A percentile compares a stretch with the other conserved stretches of the same genome.
These are phyloP conservation scores for Quadriops clusia DNA, from an alignment of 2,888 invertebrate species.

Conservation along the genomic window DNA sequence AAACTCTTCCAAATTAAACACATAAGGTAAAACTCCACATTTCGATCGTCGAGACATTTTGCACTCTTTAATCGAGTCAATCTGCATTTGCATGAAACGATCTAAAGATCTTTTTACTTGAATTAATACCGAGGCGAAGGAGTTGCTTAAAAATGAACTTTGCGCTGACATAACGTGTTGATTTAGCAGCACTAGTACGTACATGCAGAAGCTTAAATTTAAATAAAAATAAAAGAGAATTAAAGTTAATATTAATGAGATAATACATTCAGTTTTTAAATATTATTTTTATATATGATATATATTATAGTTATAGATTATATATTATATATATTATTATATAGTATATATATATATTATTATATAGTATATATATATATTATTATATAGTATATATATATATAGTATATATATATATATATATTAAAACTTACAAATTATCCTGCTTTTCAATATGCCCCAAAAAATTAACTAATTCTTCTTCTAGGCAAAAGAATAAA, in stretches of 20 bases:
- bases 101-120: constrained; percentile 87
- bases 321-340: constrained; percentile 1
- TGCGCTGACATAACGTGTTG: constrained; percentile 87
- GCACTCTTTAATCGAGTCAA: constrained; percentile 68
- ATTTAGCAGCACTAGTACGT: constrained; percentile 81
- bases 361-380: constrained; percentile 1
- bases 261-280: too few relatives aligned
- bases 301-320: not conserved
- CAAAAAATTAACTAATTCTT: constrained; percentile 76
- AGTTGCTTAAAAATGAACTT: constrained; percentile 78
- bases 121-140: constrained; percentile 74
- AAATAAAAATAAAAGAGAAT: constrained; percentile 9
- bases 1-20: constrained; percentile 83
- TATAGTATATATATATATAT: not conserved
- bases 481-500: constrained; percentile 79
- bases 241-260: constrained; percentile 4
- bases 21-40: constrained; percentile 82
- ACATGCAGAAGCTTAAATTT: constrained; percentile 74
- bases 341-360: not conserved
- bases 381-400: constrained; percentile 1
- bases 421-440: constrained; percentile 59
- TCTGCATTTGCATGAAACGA: constrained; percentile 74
- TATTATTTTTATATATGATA: too few relatives aligned
- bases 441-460: constrained; percentile 78
- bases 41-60: constrained; percentile 63